These are phyloP conservation scores for Cynopterus sphinx DNA, from an alignment of 2,797 vertebrate species.

Conservation along the genomic window DNA sequence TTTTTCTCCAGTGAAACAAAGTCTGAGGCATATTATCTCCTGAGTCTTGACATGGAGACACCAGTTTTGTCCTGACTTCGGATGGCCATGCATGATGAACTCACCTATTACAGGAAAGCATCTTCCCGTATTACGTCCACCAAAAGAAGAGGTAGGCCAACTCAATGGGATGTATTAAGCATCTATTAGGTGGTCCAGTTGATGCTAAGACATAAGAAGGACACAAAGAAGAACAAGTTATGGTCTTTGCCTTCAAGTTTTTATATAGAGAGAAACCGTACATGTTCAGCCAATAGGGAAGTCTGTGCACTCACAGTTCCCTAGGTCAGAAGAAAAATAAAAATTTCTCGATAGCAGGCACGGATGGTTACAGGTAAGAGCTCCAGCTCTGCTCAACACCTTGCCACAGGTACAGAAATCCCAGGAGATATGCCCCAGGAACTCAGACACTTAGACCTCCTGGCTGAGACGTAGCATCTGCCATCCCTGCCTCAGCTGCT, in stretches of 20 bases:
- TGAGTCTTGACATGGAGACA: not conserved
- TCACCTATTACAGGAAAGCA: not conserved
- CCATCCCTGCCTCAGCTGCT: not conserved
- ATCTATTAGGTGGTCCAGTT: not conserved
- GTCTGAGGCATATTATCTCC: not conserved
- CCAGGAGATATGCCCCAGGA: too few relatives aligned
- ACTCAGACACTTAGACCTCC: not conserved
- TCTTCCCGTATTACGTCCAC: not conserved
- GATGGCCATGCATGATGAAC: not conserved
- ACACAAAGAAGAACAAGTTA: not conserved
- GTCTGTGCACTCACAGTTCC: not conserved
- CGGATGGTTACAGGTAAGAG: not conserved
- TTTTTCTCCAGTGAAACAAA: not conserved
- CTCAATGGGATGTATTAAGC: not conserved
- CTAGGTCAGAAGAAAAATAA: not conserved
- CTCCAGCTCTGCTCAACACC: not conserved
- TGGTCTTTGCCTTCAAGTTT: not conserved
- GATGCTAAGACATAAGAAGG: not conserved
- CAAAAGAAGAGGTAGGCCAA: not conserved
- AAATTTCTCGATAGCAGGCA: fast-evolving
- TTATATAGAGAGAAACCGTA: not conserved
- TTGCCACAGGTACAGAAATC: not conserved
- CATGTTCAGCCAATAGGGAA: not conserved
- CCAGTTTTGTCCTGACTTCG: not conserved
- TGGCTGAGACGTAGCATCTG: not conserved